A percentile compares a stretch with the other conserved stretches of the same genome.
phyloP scores from a whole-genome alignment of 2,888 invertebrate species.

The Netelia melanura region DNA sequence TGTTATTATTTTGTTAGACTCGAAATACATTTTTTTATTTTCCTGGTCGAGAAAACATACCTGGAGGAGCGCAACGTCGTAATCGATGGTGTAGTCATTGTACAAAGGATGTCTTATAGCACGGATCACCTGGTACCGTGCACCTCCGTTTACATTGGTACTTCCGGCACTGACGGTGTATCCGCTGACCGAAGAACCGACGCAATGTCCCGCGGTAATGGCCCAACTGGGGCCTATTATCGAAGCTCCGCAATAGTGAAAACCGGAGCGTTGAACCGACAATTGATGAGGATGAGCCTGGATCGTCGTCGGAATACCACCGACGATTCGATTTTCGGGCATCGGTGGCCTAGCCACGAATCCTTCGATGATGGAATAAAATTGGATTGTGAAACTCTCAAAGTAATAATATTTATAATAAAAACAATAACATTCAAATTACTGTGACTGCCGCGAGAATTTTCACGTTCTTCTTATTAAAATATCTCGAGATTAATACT shows the following conservation, averaged over 20 bases:
- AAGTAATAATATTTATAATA: not conserved
- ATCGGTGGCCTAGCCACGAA: conserved; percentile 48
- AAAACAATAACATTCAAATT: not conserved
- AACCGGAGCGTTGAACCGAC: conserved; percentile 58
- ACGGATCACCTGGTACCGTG: conserved; percentile 33
- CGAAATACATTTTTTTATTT: not conserved
- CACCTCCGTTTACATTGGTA: conserved; percentile 68
- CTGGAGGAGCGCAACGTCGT: conserved; percentile 84
- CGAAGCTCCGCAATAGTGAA: conserved; percentile 64
- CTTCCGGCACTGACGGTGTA: conserved; percentile 75
- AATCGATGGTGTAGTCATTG: conserved; percentile 81
- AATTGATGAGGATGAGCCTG: conserved; percentile 78
- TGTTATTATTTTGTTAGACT: not conserved
- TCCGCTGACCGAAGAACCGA: not conserved
- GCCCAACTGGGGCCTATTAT: conserved; percentile 62
- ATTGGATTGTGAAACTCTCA: not conserved
- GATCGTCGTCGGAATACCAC: conserved; percentile 77
- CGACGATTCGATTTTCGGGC: conserved; percentile 75
- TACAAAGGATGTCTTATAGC: conserved; percentile 82
- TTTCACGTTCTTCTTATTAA: not conserved
- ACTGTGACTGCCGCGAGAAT: not conserved
- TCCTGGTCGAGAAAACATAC: conserved; percentile 68
- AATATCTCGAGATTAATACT: conserved; percentile 41
- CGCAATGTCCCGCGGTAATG: conserved; percentile 61
- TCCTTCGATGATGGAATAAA: conserved; percentile 19